Evolutionary conservation across 1,140 invertebrate species (phyloP).

Genomic region (Zaprionus camerounensis): DNA sequence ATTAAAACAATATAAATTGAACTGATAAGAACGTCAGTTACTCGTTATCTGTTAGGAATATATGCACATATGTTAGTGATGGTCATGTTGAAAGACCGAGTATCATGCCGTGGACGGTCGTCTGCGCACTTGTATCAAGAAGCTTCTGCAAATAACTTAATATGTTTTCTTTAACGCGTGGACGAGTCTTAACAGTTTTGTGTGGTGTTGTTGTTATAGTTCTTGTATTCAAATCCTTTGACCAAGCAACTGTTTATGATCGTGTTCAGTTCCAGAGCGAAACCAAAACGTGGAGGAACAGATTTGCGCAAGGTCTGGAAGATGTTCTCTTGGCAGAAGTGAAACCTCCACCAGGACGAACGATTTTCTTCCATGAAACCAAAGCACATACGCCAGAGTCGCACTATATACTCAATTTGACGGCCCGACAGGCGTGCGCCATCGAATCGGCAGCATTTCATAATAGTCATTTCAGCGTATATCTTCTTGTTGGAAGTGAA

Average conservation of each 20-base stretch:
- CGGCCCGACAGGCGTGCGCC: conserved; percentile 87
- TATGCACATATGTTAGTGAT: no score
- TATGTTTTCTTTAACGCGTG: background rate
- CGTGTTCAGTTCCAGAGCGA: background rate
- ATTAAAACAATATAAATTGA: no score
- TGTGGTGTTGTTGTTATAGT: background rate
- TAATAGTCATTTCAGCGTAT: no score
- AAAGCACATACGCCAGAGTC: conserved; percentile 74
- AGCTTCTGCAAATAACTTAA: no score
- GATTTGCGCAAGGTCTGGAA: conserved; percentile 30
- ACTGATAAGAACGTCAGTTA: no score
- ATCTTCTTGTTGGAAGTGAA: conserved; percentile 85
- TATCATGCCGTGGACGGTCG: no score
- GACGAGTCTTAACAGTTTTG: background rate
- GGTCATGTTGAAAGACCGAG: no score
- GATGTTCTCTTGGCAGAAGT: conserved; percentile 59
- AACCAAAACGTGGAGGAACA: background rate
- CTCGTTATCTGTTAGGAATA: conserved; percentile 75
- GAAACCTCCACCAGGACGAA: conserved; percentile 83
- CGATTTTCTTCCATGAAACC: conserved; percentile 87
- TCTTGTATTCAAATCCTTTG: background rate
- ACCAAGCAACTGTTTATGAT: background rate
- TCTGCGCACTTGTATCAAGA: no score
- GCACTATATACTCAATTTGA: conserved; percentile 73
- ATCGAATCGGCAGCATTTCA: conserved; percentile 88